These are phyloP conservation scores for Lapara coniferarum DNA, from an alignment of 2,888 invertebrate species.

Conservation along the genomic window DNA sequence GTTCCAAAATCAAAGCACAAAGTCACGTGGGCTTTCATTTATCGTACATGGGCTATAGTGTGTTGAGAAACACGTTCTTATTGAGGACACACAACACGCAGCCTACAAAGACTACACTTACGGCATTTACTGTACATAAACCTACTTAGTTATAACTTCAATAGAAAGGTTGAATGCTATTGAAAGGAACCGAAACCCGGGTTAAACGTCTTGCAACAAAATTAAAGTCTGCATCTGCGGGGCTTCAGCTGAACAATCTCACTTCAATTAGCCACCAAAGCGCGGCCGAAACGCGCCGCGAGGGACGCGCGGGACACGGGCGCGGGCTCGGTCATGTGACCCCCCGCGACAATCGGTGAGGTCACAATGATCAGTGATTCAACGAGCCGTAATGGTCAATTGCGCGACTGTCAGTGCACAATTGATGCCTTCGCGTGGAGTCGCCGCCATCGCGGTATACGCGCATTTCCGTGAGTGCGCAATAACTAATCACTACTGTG, in stretches of 20 bases:
- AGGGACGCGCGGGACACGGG: neutral
- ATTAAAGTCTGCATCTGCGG: neutral
- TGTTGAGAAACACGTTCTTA: neutral
- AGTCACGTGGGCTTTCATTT: no score
- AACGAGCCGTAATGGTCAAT: conserved; percentile 27
- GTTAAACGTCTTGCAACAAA: no score
- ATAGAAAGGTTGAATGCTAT: no score
- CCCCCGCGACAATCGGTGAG: conserved; percentile 27
- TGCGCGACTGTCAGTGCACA: conserved; percentile 11
- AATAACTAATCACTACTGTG: neutral
- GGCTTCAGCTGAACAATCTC: conserved; percentile 14
- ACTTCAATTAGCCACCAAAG: conserved; percentile 16
- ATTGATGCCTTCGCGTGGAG: conserved; percentile 4
- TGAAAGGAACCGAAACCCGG: neutral
- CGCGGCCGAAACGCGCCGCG: neutral
- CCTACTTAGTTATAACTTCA: no score
- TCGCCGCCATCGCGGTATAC: neutral
- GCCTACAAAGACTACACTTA: neutral
- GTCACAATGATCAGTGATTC: conserved; percentile 16
- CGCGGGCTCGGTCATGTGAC: conserved; percentile 14
- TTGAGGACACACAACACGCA: neutral
- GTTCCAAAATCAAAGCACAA: no score
- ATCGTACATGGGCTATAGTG: no score
- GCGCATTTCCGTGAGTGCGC: conserved; percentile 1
- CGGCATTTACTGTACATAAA: neutral